Evolutionary conservation across 2,113 vertebrate species (phyloP), one percentile per base, ranked within the genome.

Genomic region (Piaya cayana): DNA sequence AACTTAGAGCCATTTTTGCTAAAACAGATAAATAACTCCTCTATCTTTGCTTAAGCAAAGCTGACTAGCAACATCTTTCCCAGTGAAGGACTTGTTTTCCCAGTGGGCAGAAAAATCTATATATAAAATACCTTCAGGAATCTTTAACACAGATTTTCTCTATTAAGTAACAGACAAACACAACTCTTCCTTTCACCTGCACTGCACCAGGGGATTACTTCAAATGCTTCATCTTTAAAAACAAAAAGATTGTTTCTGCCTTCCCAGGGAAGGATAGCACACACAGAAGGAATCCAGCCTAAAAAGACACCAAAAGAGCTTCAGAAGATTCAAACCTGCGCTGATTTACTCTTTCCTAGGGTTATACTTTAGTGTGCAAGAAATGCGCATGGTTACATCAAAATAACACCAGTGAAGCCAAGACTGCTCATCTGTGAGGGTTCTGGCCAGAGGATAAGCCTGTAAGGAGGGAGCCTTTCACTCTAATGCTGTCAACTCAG

Each of bases 1-100:
- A 56, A 86, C 90, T 92, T 92, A 89, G 93, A 91, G 36, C 22
- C 58, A 29, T 84, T 88, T 93, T 29, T 83, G 86, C 74, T 89
- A 93, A 79, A 58, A 81, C 45, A 68, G 80, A 58, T 84, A 88
- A 95, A 79, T 72, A 92, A 76, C 34, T 82, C n/a, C 7, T 43
- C 36, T 29, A 27, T n/a, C 30, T 84, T 58, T 79, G 39, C 53
- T 65, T 75, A 89, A 84, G 21, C 60, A 94, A 59, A 89, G 47
- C 30, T 67, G 71, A 60, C 42, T 17, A 19, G 69, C 65, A 65
- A 18, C 39, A 36, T 58, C 58, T 85, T 91, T 75, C 59, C 39
- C 50, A 81, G 43, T 23, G 62, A 76, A 94, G 6, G 5, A 68
- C 15, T 69, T 79, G 26, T 71, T 84, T 82, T 65, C 63, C 26